phyloP scores from a whole-genome alignment of 2,113 vertebrate species.

The Bubo scandiacus region DNA sequence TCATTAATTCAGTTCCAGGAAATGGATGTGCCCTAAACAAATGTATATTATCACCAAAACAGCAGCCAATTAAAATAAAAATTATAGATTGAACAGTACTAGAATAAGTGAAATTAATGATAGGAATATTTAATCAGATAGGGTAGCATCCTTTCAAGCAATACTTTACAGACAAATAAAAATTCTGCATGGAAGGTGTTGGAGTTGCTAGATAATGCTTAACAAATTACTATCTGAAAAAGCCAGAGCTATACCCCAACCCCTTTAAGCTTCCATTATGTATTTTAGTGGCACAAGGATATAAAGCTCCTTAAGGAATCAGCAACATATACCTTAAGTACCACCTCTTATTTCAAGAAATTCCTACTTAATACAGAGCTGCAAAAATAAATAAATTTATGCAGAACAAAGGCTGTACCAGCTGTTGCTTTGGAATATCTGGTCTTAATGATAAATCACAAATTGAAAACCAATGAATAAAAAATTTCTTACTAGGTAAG shows the following conservation, averaged over 20 bases:
- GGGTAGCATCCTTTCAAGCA: neutral
- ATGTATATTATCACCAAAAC: neutral
- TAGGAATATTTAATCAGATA: neutral
- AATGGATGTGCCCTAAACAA: neutral
- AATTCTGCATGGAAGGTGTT: neutral
- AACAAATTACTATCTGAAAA: neutral
- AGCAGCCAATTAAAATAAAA: neutral
- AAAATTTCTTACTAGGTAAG: neutral
- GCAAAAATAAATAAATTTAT: neutral
- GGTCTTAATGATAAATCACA: neutral
- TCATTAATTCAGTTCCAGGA: neutral
- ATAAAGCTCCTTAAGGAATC: neutral
- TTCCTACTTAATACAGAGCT: neutral
- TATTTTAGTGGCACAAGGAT: neutral
- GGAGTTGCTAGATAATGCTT: neutral
- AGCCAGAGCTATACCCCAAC: neutral
- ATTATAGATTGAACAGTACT: neutral
- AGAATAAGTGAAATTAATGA: neutral
- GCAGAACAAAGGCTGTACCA: neutral
- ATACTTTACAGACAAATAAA: neutral
- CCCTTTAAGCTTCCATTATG: neutral
- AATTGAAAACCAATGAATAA: neutral
- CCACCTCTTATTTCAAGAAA: neutral
- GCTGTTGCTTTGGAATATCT: neutral
- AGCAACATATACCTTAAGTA: neutral